Base-by-base conservation (phyloP, 1,140 invertebrate species). In the Battus philenor region DNA sequence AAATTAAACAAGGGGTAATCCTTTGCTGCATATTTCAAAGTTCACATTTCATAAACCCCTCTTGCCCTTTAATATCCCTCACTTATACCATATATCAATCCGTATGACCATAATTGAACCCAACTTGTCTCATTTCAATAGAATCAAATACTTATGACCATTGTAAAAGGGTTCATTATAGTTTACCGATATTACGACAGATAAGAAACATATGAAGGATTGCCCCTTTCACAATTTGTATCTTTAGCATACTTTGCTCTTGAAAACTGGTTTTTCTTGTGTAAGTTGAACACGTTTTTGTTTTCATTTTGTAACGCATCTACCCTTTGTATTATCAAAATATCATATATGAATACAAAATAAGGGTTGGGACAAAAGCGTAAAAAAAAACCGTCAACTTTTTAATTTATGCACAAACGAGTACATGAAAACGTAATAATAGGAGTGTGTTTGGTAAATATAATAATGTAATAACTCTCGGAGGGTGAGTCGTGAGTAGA, bases 351-450 rank as follows among this genome's bases (percentile, higher is more conserved):
- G 79, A 85, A 85, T 83, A 85, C 79, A 68, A 83, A 83, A 83
- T 83, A 76, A 85, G 81, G 81, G 79, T 73, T 68, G 64, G 71
- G 61, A 85, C 77, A 85, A 85, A 83, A 80, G 79, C 36, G 11
- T 24, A 39, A 39, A 16, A 33, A 76, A 83, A 78, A 77, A 80
- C 69, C 72, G 75, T 70, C 77, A 80, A 70, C 63, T 64, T 72
- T 80, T 85, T 85, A 85, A 85, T 83, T 81, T 85, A 85, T 85
- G 75, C 72, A 62, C 56, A 66, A 80, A 70, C 66, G 71, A 85
- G 79, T 85, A 85, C 81, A 85, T 85, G 77, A 81, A 85, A 85
- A 74, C 50, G 74, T 83, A 82, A 85, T 82, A 83, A 85, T 81
- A 75, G 81, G 61, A 81, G 68, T 74, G 75, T 83, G 81, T 85